phyloP scores from a whole-genome alignment of 1,140 invertebrate genomes.

The Hylyphantes graminicola region DNA sequence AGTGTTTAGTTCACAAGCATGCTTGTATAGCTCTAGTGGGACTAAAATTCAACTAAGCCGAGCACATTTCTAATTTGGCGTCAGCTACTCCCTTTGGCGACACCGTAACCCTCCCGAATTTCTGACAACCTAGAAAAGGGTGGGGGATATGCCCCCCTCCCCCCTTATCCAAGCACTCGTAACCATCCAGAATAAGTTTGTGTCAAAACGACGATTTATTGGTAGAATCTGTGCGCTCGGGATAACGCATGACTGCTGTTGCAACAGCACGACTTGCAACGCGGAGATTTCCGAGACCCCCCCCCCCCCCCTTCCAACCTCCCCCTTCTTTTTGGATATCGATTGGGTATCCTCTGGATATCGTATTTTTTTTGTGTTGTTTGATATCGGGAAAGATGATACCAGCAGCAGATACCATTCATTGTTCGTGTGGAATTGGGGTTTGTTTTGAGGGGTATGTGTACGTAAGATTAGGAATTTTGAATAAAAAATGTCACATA shows the following conservation, averaged over 20 bases:
- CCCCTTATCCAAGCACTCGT: conserved; percentile 50
- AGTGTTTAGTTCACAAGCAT: too few species aligned
- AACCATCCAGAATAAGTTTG: conserved; percentile 60
- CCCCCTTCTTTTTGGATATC: conserved; percentile 48
- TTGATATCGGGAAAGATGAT: conserved; percentile 19
- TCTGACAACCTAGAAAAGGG: not conserved
- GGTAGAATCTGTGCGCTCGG: conserved; percentile 42
- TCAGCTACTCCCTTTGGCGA: too few species aligned
- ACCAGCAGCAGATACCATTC: not conserved
- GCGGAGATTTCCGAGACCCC: too few species aligned
- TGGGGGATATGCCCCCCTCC: not conserved
- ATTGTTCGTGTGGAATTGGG: too few species aligned
- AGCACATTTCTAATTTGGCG: too few species aligned
- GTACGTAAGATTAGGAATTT: too few species aligned
- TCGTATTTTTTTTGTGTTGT: not conserved
- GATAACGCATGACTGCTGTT: conserved; percentile 53
- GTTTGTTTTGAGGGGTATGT: too few species aligned
- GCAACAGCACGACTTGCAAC: too few species aligned
- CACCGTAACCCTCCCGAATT: too few species aligned
- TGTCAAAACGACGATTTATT: conserved; percentile 54
- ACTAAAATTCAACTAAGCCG: too few species aligned
- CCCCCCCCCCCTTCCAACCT: conserved; percentile 18
- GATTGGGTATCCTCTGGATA: conserved; percentile 19
- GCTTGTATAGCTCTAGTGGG: too few species aligned
- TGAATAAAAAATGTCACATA: too few species aligned